A percentile compares a stretch with the other conserved stretches of the same genome.
Conservation (phyloP, 1,140 invertebrate genomes). For the Teleogryllus occipitalis region DNA sequence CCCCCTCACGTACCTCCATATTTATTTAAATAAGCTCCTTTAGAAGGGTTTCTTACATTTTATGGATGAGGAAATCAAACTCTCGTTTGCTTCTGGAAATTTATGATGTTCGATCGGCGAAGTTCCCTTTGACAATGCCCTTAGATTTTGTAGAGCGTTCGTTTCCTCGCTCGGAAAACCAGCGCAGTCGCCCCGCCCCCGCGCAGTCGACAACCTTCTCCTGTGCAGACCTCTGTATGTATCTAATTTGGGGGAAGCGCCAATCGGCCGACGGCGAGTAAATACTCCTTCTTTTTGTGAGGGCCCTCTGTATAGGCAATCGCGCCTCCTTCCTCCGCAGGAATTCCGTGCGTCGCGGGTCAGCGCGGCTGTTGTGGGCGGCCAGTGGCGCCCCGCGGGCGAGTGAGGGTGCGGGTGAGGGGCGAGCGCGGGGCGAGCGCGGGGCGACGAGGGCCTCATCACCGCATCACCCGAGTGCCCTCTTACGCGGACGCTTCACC, state of each 20-base stretch:
- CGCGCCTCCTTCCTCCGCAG: too few species aligned
- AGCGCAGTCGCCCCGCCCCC: background rate
- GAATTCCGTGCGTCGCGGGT: too few species aligned
- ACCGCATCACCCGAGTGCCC: too few species aligned
- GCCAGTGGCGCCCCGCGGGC: too few species aligned
- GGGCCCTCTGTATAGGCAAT: too few species aligned
- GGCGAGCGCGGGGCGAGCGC: too few species aligned
- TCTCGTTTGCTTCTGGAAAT: background rate
- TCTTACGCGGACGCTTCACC: too few species aligned
- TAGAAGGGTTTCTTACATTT: background rate
- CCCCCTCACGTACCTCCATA: background rate
- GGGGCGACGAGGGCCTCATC: too few species aligned
- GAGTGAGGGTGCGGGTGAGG: too few species aligned
- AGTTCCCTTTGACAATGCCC: background rate
- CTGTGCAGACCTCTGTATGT: background rate
- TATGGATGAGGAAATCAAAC: conserved; percentile 4
- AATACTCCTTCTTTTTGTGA: background rate
- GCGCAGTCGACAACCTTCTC: background rate
- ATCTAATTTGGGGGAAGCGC: background rate
- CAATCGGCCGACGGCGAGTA: too few species aligned
- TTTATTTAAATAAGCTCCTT: conserved; percentile 6
- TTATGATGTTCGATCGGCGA: background rate
- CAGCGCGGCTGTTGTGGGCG: too few species aligned
- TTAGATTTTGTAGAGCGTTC: background rate
- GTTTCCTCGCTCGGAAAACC: background rate